Evolutionary conservation across 2,797 vertebrate species (phyloP).

Genomic region (Macroramphosus scolopax): DNA sequence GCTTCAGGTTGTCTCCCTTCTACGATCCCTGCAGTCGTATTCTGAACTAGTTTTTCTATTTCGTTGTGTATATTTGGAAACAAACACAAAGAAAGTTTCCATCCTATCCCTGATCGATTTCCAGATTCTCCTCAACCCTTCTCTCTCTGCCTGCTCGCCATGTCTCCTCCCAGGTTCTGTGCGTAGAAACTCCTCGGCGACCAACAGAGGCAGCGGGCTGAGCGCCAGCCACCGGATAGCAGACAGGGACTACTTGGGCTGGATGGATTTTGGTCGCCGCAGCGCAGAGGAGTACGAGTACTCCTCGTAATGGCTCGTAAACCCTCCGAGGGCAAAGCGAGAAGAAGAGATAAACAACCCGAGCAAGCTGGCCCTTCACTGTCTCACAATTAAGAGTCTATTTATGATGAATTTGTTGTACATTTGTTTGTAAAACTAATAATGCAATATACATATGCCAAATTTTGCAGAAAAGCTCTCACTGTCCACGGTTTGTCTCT

Average conservation of each 20-base stretch:
- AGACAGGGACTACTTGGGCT: conserved; percentile 95
- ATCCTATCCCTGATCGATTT: too few species aligned
- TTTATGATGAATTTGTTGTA: conserved; percentile 85
- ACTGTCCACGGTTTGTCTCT: conserved; percentile 49
- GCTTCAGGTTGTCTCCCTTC: too few species aligned
- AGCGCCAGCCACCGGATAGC: conserved; percentile 88
- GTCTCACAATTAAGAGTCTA: conserved; percentile 78
- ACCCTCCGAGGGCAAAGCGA: too few species aligned
- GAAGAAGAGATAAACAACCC: too few species aligned
- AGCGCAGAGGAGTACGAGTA: conserved; percentile 95
- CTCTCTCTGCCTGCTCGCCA: too few species aligned
- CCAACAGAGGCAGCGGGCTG: conserved; percentile 78
- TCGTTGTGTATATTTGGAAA: too few species aligned
- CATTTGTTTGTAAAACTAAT: conserved; percentile 85
- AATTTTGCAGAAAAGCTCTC: conserved; percentile 79
- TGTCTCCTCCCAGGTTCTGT: conserved; percentile 77
- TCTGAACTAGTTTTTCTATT: too few species aligned
- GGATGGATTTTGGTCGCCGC: conserved; percentile 98
- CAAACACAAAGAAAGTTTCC: too few species aligned
- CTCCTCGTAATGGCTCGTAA: conserved; percentile 75
- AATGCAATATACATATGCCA: conserved; percentile 82
- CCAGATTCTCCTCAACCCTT: too few species aligned
- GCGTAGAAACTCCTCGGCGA: conserved; percentile 81
- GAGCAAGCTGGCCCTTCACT: conserved; percentile 64
- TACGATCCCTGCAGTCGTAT: too few species aligned